phyloP scores from a whole-genome alignment of 2,113 vertebrate species.

The Crocuta crocuta region DNA sequence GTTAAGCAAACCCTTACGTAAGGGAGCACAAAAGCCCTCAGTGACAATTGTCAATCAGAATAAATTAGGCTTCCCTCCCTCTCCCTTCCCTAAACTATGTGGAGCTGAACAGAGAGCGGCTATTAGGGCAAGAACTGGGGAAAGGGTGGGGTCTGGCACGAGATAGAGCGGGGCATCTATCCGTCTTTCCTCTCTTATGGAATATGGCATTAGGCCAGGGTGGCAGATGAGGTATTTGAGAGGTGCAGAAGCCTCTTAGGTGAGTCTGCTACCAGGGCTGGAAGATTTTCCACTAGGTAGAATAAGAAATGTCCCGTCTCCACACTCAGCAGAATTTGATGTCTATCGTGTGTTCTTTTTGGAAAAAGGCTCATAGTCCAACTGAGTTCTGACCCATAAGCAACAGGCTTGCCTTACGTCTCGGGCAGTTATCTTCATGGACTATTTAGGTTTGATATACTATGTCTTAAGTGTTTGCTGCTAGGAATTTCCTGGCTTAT shows the following conservation, averaged over 20 bases:
- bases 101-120: constrained; percentile 36
- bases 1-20: constrained; percentile 59
- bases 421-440: background rate
- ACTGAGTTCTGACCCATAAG: constrained; percentile 8
- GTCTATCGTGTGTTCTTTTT: background rate
- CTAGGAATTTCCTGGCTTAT: background rate
- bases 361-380: background rate
- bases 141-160: background rate
- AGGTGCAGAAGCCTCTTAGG: background rate
- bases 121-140: constrained; percentile 44
- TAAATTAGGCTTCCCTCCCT: constrained; percentile 72
- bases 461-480: background rate
- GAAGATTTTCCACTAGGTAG: background rate
- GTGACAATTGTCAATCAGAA: constrained; percentile 73
- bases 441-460: background rate
- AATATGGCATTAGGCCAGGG: background rate
- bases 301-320: background rate
- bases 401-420: background rate
- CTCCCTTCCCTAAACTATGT: constrained; percentile 20
- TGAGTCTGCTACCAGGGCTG: background rate
- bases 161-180: background rate
- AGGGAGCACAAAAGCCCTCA: constrained; percentile 76
- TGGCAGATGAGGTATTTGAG: background rate
- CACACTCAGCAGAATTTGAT: background rate
- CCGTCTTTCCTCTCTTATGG: background rate